phyloP scores from a whole-genome alignment of 2,113 vertebrate species.

The Oreochromis aureus region DNA sequence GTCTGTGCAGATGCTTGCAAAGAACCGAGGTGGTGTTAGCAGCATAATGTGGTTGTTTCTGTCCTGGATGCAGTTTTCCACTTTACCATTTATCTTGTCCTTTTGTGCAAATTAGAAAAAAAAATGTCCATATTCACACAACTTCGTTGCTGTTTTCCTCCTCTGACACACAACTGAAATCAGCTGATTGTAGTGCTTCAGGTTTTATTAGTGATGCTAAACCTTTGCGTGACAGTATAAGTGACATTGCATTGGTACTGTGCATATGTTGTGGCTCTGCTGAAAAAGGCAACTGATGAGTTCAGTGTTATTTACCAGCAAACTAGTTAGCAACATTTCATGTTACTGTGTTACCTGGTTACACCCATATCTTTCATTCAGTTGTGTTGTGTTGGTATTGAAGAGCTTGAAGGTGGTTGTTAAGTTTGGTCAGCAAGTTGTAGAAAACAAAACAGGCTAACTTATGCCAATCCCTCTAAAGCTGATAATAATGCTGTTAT shows the following conservation, averaged over 20 bases:
- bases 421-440: not conserved
- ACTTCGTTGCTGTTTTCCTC: not conserved
- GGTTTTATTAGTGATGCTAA: not conserved
- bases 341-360: not conserved
- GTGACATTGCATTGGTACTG: not conserved
- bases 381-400: not conserved
- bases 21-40: not conserved
- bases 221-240: not conserved
- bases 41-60: not conserved
- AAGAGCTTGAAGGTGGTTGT: not conserved
- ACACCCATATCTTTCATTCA: not conserved
- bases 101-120: not conserved
- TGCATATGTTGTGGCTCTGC: not conserved
- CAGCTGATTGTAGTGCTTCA: not conserved
- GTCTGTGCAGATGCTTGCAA: not conserved
- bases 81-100: not conserved
- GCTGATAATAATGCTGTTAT: not conserved
- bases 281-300: not conserved
- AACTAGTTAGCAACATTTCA: not conserved
- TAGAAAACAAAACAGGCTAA: not conserved
- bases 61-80: not conserved
- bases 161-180: not conserved
- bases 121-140: not conserved
- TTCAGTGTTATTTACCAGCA: not conserved
- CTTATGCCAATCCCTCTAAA: not conserved